Percentiles rank a stretch among this genome's conserved stretches.
These are phyloP conservation scores for Arenaria interpres DNA, from an alignment of 2,113 vertebrate species.

Conservation along the genomic window DNA sequence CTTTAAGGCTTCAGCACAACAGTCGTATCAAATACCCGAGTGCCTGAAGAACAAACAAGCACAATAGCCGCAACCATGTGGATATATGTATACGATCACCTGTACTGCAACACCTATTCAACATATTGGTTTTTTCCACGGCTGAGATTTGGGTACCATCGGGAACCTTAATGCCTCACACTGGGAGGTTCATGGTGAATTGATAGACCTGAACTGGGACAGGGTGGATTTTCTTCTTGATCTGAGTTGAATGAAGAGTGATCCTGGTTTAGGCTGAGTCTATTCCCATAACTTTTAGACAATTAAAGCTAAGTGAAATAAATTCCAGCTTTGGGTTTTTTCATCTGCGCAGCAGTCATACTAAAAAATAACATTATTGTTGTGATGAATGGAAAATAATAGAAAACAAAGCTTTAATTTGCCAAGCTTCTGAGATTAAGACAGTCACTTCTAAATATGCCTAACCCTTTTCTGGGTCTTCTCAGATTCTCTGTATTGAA, in stretches of 20 bases:
- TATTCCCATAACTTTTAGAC: neutral
- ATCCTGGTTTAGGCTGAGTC: neutral
- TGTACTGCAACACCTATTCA: neutral
- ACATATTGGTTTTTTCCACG: accelerated
- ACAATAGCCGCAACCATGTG: neutral
- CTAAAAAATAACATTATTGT: neutral
- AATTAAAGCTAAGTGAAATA: neutral
- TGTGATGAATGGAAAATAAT: neutral
- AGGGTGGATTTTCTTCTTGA: neutral
- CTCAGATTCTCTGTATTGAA: neutral
- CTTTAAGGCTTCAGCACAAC: neutral
- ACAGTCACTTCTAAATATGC: neutral
- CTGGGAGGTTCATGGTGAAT: neutral
- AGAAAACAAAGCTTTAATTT: neutral
- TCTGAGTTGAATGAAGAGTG: neutral
- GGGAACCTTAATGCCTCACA: neutral
- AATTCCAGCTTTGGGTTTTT: neutral
- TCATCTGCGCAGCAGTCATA: neutral
- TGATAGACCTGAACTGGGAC: neutral
- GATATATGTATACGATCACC: neutral
- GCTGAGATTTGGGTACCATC: neutral
- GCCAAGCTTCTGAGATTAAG: neutral
- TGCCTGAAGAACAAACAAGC: neutral
- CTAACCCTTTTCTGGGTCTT: conserved; percentile 6
- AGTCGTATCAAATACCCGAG: neutral